Conservation (phyloP, 2,113 vertebrate species). For the Macquaria australasica region DNA sequence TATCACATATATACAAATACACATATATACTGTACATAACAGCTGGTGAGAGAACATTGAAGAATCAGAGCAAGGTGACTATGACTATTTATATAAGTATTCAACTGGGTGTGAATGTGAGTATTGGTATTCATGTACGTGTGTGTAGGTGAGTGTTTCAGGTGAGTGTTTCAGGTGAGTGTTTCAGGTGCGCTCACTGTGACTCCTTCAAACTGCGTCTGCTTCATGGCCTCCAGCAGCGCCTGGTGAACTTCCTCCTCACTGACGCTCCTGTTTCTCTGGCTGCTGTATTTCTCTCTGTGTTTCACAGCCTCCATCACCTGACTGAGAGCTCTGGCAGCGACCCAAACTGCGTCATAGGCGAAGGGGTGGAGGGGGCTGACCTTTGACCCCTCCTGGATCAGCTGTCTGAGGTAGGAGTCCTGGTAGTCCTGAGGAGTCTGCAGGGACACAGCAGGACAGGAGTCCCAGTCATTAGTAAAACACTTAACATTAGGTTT, state of each 20-base stretch:
- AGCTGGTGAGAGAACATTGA: too few species aligned
- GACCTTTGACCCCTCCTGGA: slow-evolving; percentile 80
- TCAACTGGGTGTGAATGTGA: too few species aligned
- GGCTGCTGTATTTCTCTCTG: slow-evolving; percentile 83
- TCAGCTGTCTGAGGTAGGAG: slow-evolving; percentile 87
- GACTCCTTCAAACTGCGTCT: slow-evolving; percentile 92
- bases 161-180: neutral
- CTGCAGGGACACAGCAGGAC: slow-evolving; percentile 71
- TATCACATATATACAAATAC: neutral
- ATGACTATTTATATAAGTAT: too few species aligned
- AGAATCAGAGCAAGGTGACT: too few species aligned
- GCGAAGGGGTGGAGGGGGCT: slow-evolving; percentile 92
- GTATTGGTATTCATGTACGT: too few species aligned
- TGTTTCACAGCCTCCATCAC: slow-evolving; percentile 87
- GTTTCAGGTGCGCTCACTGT: slow-evolving; percentile 86
- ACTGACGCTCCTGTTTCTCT: slow-evolving; percentile 87
- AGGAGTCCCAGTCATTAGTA: too few species aligned
- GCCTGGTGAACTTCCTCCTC: slow-evolving; percentile 86
- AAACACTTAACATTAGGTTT: too few species aligned
- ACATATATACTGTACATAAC: neutral
- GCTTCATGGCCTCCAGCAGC: slow-evolving; percentile 91
- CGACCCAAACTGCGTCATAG: slow-evolving; percentile 95
- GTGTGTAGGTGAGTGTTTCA: neutral
- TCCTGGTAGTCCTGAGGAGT: slow-evolving; percentile 91
- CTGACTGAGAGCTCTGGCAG: slow-evolving; percentile 88